Evolutionary conservation across 64 coral and sea anemone species (phyloP), one percentile per base, ranked within the genome.

Genomic region (Porites lutea): DNA sequence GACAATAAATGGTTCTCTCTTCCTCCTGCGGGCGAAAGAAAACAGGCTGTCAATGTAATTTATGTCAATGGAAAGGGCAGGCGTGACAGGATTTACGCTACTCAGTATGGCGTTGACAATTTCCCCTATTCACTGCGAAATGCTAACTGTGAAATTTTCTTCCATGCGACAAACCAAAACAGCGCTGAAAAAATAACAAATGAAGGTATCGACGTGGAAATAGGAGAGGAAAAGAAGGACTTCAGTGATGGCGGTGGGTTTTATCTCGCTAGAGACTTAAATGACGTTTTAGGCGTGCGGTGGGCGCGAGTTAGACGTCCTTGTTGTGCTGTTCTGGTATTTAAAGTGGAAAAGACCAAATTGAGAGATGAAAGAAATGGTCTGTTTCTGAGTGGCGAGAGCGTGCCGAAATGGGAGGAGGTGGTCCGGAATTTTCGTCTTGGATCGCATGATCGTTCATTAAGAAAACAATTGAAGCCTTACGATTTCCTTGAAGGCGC

Each of bases 191-290:
- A 86, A 19, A 98, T 98, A 43, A 51, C 94, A 6, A 23, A 78
- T 23, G 37, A 44, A 53, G 92, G 92, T 47, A 92, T 98, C 2
- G 66, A 88, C 14, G 5, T 92, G 77, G 52, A 59, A 3, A 8
- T 13, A 48, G 96, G 92, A 8, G 44, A 20, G 15, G 4, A 37
- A 10, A 79, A 82, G 11, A 76, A 71, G 4, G 96, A 98, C 81
- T 98, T 98, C 57, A 94, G 88, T 49, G 70, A 88, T 88, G 96
- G 96, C 43, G 5, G 19, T 52, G 96, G 92, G 19, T 98, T 98
- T 94, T 98, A 98, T 37, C 53, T 94, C 3, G 7, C 37, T 4
- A 51, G 83, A 45, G 48, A 88, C 44, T 67, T 91, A 43, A 74
- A 90, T 13, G 13, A 93, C n/a, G 82, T 87, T 45, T 37, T 65